phyloP scores from a whole-genome alignment of 2,113 vertebrate genomes.

The Acrocephalus arundinaceus region DNA sequence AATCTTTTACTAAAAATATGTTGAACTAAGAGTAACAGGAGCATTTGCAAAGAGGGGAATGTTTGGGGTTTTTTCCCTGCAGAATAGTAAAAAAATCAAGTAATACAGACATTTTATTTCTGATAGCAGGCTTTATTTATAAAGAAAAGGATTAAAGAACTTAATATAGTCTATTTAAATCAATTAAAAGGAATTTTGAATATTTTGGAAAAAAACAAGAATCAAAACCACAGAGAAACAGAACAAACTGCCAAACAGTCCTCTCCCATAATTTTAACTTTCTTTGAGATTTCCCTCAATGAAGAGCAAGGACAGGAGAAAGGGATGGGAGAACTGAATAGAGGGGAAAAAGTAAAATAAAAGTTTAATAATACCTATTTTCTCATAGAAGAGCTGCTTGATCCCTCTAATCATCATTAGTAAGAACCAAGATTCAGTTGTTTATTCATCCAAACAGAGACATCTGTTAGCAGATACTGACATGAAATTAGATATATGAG shows the following conservation, averaged over 20 bases:
- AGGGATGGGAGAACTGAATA: background rate
- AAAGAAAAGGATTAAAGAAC: background rate
- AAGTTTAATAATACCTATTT: background rate
- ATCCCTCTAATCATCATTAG: background rate
- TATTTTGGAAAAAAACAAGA: background rate
- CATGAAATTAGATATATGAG: background rate
- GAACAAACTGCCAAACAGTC: fast-evolving
- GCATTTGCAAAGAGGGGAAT: background rate
- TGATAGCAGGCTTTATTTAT: background rate
- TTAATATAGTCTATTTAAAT: background rate
- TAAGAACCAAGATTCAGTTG: background rate
- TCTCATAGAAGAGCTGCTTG: background rate
- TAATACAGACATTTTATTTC: background rate
- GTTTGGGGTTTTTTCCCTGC: fast-evolving
- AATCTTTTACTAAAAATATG: background rate
- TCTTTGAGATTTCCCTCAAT: background rate
- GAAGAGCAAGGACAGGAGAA: background rate
- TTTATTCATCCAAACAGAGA: background rate
- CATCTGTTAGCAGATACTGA: background rate
- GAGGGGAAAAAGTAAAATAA: fast-evolving
- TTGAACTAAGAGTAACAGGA: background rate
- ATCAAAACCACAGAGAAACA: background rate
- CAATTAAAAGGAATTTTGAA: background rate
- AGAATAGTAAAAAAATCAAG: background rate
- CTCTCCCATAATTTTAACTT: background rate